phyloP scores from a whole-genome alignment of 2,888 invertebrate species.

The Microdon myrmicae region DNA sequence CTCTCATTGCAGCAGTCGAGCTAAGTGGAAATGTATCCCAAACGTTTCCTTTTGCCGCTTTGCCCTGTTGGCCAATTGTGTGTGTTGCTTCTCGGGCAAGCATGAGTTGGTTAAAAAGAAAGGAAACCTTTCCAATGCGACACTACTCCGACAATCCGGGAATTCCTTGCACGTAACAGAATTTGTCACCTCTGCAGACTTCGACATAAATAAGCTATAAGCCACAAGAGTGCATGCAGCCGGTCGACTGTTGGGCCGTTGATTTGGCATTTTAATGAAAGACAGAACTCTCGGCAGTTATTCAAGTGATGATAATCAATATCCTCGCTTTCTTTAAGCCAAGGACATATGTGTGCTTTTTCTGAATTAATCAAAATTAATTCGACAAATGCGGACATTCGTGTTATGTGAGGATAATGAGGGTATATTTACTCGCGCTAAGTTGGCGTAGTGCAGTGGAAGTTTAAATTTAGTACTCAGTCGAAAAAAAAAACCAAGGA shows the following conservation, averaged over 20 bases:
- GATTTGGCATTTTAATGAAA: too few relatives aligned
- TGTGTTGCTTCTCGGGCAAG: slow-evolving; percentile 2
- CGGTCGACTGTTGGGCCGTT: slow-evolving; percentile 14
- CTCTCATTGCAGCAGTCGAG: too few relatives aligned
- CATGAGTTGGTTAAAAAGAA: slow-evolving; percentile 12
- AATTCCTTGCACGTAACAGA: slow-evolving; percentile 40
- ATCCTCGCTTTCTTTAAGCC: slow-evolving; percentile 5
- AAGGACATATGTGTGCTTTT: slow-evolving; percentile 16
- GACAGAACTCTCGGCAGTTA: too few relatives aligned
- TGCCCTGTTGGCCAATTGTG: slow-evolving; percentile 18
- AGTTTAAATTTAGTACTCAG: slow-evolving; percentile 14
- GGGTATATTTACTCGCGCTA: too few relatives aligned
- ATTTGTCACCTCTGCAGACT: slow-evolving; percentile 51
- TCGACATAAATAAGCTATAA: slow-evolving; percentile 40
- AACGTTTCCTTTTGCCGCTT: slow-evolving; percentile 12
- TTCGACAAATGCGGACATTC: slow-evolving; percentile 28
- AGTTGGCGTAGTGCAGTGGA: slow-evolving; percentile 19
- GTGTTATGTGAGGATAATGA: too few relatives aligned
- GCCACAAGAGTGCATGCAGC: slow-evolving; percentile 6
- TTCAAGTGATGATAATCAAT: slow-evolving; percentile 33
- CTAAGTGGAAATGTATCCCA: slow-evolving; percentile 32
- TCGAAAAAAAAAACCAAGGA: slow-evolving; percentile 5
- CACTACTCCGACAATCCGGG: slow-evolving; percentile 21
- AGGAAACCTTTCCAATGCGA: slow-evolving; percentile 15
- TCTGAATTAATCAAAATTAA: slow-evolving; percentile 36